Evolutionary conservation across 2,888 invertebrate species (phyloP).

Genomic region (Boloria selene): DNA sequence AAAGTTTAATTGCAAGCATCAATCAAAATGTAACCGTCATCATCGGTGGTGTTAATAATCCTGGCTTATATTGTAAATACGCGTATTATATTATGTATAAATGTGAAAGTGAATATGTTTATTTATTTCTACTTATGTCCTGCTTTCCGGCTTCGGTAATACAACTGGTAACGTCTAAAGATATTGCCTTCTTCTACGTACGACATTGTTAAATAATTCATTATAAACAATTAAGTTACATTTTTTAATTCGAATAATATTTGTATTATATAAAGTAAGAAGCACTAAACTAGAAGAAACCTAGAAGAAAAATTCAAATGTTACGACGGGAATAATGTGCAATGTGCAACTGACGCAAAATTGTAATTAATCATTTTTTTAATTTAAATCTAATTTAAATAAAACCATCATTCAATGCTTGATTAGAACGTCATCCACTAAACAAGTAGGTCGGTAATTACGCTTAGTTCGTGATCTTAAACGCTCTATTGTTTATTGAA

Average conservation of each 20-base stretch:
- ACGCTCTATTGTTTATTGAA: constrained; percentile 33
- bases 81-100: too few relatives aligned
- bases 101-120: constrained; percentile 11
- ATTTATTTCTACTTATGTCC: neutral
- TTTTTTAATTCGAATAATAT: too few relatives aligned
- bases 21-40: constrained; percentile 41
- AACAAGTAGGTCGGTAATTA: constrained; percentile 36
- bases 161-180: neutral
- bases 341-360: neutral
- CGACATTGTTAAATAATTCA: too few relatives aligned
- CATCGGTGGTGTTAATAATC: constrained; percentile 22
- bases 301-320: too few relatives aligned
- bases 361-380: neutral
- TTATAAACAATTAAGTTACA: too few relatives aligned
- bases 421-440: constrained; percentile 40
- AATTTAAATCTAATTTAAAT: neutral
- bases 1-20: constrained; percentile 38
- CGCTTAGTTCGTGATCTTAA: constrained; percentile 35
- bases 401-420: constrained; percentile 52
- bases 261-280: too few relatives aligned
- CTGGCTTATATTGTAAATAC: neutral
- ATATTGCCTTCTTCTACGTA: too few relatives aligned
- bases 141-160: neutral
- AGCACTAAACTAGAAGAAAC: too few relatives aligned
- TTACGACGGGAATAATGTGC: too few relatives aligned